Base-by-base conservation (phyloP, 2,797 vertebrate species). In the Lepidocolaptes lacrymiger region DNA sequence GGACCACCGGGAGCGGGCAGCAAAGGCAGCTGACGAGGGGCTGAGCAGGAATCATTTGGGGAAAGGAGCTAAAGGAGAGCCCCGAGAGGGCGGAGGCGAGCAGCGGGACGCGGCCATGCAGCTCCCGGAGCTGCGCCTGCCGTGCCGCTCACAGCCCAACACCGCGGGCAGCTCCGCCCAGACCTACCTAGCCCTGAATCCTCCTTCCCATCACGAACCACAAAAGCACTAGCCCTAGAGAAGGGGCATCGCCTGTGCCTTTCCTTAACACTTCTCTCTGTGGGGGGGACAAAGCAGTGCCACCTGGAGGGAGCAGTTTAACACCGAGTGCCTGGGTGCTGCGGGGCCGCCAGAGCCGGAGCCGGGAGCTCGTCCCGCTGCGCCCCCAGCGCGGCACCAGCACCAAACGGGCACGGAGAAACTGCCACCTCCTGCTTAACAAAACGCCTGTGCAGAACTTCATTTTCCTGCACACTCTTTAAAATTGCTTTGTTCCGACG, bases 121-220 rank as follows among this genome's bases (percentile, higher is more conserved):
- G 61, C 13, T 24, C 30, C 34, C 49, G 48, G 63, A 32, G 44
- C 63, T 10, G 10, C 30, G 30, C 61, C 58, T 14, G 43, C 27
- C 0, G 30, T 20, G 20, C 30, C 73, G 10, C 26, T 46, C 30
- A 12, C 0, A 0, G 3, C 3, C 63, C 24, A 2, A 7, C 2
- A 1, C 4, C 24, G 3, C 2, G 5, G 15, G 20, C 41, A 2
- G 13, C 26, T 12, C 15, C 20, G 8, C 49, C 7, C 9, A 1
- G 0, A 5, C 0, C 1, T 0, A 5, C 0, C 1, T 0, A 4
- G 0, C 56, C 2, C 0, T 0, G 12, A 9, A 1, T 2, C 20
- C 55, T 39, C 44, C 72, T 36, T 19, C 72, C 28, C 43, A 8
- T 48, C 43, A 39, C 37, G 22, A 24, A 1, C 23, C 2, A 7